A percentile compares a stretch with the other conserved stretches of the same genome.
Evolutionary conservation across 1,140 invertebrate genomes (phyloP).

Genomic region (Chironomus striatipennis): DNA sequence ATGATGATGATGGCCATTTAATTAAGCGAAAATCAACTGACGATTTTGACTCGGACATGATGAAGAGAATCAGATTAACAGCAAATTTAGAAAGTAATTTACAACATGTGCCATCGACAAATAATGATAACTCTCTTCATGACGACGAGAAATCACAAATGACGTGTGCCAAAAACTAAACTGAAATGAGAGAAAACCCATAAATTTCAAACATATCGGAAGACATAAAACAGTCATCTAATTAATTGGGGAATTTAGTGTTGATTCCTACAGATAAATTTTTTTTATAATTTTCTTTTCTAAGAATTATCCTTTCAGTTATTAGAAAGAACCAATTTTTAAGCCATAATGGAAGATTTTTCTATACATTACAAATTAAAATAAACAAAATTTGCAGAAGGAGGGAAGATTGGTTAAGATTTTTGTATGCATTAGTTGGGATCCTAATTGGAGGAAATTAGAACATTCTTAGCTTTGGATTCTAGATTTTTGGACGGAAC

Average conservation of each 20-base stretch:
- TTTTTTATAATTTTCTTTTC: no score
- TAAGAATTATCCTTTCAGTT: neutral
- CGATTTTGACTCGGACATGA: neutral
- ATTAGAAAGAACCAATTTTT: constrained; percentile 8
- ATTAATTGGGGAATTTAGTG: neutral
- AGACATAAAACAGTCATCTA: neutral
- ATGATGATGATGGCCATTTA: neutral
- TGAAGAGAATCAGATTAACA: neutral
- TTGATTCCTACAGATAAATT: neutral
- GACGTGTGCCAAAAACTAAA: constrained; percentile 1
- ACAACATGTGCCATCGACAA: neutral
- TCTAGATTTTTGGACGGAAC: no score
- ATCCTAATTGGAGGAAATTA: no score
- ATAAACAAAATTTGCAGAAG: no score
- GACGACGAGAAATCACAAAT: neutral
- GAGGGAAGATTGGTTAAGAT: no score
- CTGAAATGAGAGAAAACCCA: no score
- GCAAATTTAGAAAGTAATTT: neutral
- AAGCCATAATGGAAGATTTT: neutral
- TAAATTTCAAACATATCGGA: no score
- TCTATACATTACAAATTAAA: no score
- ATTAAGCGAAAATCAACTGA: neutral
- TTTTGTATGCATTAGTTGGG: no score
- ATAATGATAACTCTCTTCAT: neutral
- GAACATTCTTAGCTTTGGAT: no score